Evolutionary conservation across 2,113 vertebrate genomes (phyloP), one percentile per base, ranked within the genome.

Genomic region (Thunnus thynnus): DNA sequence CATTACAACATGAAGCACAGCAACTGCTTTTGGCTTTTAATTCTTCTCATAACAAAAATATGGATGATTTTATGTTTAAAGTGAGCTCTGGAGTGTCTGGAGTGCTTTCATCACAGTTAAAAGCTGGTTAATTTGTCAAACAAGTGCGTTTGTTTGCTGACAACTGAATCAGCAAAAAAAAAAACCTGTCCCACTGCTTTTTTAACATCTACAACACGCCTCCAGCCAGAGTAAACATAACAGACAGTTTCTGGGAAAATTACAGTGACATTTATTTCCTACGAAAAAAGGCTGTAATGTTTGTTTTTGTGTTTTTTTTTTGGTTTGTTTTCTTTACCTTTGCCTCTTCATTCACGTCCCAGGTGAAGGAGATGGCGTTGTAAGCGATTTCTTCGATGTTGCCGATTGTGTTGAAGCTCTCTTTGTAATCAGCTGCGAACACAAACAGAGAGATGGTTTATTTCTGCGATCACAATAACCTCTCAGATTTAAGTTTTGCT

Each of bases 341-440:
- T 5, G 97, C 98, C 84, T 99, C 98, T 84, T 99, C 98, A 0
- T 99, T 99, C 85, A 99, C 96, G 13, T 99, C 98, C 98, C 98
- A 99, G 86, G 98, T 99, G 89, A 99, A 99, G 85, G 98, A 99
- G 82, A 99, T 97, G 18, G 97, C 98, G 52, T 99, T 99, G 88
- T 99, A 99, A 1, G 98, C 97, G 0, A 99, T 99, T 95, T 99
- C 98, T 92, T 99, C 98, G 2, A 99, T 98, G 93, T 99, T 99
- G 13, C 97, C 95, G 46, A 99, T 99, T 0, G 98, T 99, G 90
- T 98, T 99, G 92, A 99, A 99, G 91, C 98, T 99, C 92, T 99
- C 97, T 87, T 99, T 99, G 93, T 99, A 99, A 90, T 99, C 98
- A 72, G 98, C 98, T 99, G 91, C n/a, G 82, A 54, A 85, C 68